Evolutionary conservation across 1,140 invertebrate genomes (phyloP).

Genomic region (Plectrocnemia conspersa): DNA sequence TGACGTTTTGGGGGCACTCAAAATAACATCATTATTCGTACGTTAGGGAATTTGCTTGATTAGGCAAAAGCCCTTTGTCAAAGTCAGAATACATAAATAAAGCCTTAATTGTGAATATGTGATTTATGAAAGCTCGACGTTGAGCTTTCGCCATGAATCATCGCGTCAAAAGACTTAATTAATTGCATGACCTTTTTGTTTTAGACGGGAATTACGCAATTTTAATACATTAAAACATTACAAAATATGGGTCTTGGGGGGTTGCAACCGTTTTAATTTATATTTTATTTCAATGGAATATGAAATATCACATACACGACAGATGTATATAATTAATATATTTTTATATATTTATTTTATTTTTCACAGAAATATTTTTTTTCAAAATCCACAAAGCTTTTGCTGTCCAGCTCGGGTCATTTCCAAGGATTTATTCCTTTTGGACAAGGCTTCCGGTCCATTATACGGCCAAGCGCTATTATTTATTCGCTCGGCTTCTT

Average conservation of each 20-base stretch:
- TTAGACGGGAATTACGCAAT: too few relatives aligned
- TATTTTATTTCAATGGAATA: too few relatives aligned
- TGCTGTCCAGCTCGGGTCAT: slow-evolving; percentile 2
- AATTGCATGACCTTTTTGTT: background rate
- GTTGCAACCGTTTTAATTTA: too few relatives aligned
- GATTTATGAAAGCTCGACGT: slow-evolving; percentile 16
- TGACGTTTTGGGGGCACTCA: slow-evolving; percentile 19
- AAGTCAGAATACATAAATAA: slow-evolving; percentile 26
- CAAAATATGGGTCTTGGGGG: too few relatives aligned
- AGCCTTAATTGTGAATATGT: slow-evolving; percentile 23
- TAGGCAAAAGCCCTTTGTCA: slow-evolving; percentile 26
- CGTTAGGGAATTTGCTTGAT: slow-evolving; percentile 29
- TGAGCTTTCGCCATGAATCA: slow-evolving; percentile 1
- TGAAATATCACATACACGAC: too few relatives aligned
- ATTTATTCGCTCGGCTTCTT: slow-evolving; percentile 25
- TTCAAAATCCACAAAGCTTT: too few relatives aligned
- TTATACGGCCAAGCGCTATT: slow-evolving; percentile 28
- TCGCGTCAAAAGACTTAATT: slow-evolving; percentile 6
- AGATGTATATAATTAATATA: too few relatives aligned
- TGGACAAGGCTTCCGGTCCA: slow-evolving; percentile 25
- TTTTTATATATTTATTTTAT: too few relatives aligned
- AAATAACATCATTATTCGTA: slow-evolving; percentile 28
- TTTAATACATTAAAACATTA: too few relatives aligned
- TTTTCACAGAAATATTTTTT: too few relatives aligned
- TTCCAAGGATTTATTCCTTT: slow-evolving; percentile 29